Evolutionary conservation across 2,797 vertebrate genomes (phyloP), one percentile per base, ranked within the genome.

Genomic region (Sebastes elongatus): DNA sequence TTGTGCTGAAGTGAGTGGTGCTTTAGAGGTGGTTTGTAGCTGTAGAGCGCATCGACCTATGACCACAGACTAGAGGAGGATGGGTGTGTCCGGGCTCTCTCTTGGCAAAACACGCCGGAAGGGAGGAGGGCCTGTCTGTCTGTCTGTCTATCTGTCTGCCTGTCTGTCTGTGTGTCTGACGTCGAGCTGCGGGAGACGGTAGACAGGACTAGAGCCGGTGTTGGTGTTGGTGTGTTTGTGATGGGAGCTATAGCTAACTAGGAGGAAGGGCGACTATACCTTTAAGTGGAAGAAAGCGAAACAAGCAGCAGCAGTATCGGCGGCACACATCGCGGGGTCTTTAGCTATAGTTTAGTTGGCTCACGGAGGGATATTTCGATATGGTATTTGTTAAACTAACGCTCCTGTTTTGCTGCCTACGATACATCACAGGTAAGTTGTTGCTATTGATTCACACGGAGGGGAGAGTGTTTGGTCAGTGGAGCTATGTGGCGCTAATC

Each of bases 371-470:
- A 42, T 76, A 77, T 87, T 90, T 86, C 91, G 89, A 90, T 84
- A 96, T 95, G 94, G 79, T 88, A 81, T 82, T 91, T 70, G 13
- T 95, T 3, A 91, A 92, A 84, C 55, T 94, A 32, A 10, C 93
- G 23, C 10, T 96, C 80, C 10, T 92, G 64, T 46, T 93, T 57
- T 94, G 90, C 91, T 93, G 88, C 83, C 82, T 95, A 68, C 76
- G 33, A 28, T 76, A 88, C n/a, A 84, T 89, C 22, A 73, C 81
- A 93, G 95, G 96, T 96, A 86, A 93, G 95, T 93, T 38, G 35
- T 78, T 61, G 8, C 23, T 20, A 7, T 42, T 56, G 53, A 67
- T 84, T 60, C 35, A n/a, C 80, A 27, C 30, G 32, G 33, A 38
- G 66, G 35, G 32, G 67, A 89, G 88, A 92, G 93, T 89, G 83